These are phyloP conservation scores for Phymanthus crucifer DNA, from an alignment of 92 coral and sea anemone genomes.

Conservation along the genomic window DNA sequence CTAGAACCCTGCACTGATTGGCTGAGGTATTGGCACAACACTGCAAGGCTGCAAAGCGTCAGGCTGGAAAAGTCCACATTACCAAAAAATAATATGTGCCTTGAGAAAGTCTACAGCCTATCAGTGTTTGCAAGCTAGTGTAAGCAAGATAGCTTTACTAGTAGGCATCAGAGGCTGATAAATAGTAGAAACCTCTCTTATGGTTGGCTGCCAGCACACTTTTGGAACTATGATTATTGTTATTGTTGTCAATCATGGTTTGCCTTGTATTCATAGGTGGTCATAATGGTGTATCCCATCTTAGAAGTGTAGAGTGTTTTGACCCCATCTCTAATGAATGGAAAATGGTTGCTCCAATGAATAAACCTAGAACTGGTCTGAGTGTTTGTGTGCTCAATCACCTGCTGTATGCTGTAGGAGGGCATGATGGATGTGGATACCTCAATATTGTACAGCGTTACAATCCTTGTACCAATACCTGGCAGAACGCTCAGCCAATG, in stretches of 20 bases:
- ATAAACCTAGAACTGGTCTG: constrained; percentile 79
- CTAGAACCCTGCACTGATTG: no score
- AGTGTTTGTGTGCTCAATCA: constrained; percentile 83
- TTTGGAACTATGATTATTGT: not conserved
- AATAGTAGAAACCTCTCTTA: no score
- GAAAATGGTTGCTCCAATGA: constrained; percentile 86
- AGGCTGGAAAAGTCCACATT: no score
- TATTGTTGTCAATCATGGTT: no score
- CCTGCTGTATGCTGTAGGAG: constrained; percentile 78
- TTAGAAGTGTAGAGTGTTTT: constrained; percentile 86
- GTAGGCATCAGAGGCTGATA: no score
- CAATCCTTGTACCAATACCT: constrained; percentile 61
- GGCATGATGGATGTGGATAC: constrained; percentile 90
- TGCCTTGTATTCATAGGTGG: constrained; percentile 58
- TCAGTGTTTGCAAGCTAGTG: no score
- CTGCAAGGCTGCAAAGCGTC: no score
- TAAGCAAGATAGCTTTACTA: no score
- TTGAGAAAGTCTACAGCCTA: no score
- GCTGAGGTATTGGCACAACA: no score
- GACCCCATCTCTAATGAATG: constrained; percentile 91
- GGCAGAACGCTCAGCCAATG: constrained; percentile 72
- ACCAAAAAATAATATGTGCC: no score
- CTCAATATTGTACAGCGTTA: constrained; percentile 77
- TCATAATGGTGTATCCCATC: constrained; percentile 88
- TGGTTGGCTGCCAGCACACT: no score